phyloP scores from a whole-genome alignment of 2,888 invertebrate species.

The Coenonympha arcania region DNA sequence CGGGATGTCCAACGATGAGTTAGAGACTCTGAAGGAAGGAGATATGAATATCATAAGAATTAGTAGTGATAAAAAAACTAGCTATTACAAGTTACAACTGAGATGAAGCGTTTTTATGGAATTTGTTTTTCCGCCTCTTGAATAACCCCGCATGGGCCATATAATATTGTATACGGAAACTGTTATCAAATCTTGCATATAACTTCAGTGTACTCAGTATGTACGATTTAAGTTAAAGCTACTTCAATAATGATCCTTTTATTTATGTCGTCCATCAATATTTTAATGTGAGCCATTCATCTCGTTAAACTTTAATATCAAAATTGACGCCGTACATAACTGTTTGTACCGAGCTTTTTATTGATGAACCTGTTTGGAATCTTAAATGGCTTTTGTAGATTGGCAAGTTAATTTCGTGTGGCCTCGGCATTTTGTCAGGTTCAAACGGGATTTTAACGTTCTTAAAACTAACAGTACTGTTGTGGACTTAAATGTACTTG shows the following conservation, averaged over 20 bases:
- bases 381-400: conserved; percentile 7
- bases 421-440: background rate
- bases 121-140: no score
- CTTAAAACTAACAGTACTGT: background rate
- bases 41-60: no score
- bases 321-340: background rate
- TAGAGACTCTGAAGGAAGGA: no score
- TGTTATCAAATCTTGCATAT: no score
- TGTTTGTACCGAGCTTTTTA: background rate
- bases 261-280: background rate
- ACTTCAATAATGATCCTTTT: background rate
- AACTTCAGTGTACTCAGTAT: no score
- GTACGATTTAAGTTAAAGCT: no score
- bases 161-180: no score
- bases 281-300: background rate
- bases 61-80: no score
- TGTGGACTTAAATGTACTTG: background rate
- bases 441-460: background rate
- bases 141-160: no score
- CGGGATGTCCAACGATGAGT: no score
- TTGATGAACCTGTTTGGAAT: conserved; percentile 3
- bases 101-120: no score
- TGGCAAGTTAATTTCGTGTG: background rate
- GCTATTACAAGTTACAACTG: no score
- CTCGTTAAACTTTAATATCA: background rate